Evolutionary conservation across 2,113 vertebrate genomes (phyloP).

Genomic region (rat (Rattus norvegicus)): DNA sequence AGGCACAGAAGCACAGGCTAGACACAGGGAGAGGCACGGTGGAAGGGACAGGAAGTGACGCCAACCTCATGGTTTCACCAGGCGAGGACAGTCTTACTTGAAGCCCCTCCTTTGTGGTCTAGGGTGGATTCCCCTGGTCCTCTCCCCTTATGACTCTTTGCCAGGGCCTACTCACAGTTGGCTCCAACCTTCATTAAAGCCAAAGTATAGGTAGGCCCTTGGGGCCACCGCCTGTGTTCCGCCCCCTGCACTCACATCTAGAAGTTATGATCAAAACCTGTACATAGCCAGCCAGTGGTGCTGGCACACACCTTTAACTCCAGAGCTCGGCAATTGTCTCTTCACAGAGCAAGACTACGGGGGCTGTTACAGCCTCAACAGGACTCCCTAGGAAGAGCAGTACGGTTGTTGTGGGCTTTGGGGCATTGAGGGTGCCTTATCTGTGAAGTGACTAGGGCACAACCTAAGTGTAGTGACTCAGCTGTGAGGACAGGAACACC

Average conservation of each 20-base stretch:
- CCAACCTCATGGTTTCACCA: accelerated
- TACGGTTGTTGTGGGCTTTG: neutral
- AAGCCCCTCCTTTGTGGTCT: neutral
- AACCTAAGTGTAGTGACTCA: neutral
- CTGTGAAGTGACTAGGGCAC: neutral
- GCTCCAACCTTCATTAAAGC: neutral
- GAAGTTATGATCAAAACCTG: neutral
- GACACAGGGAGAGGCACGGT: neutral
- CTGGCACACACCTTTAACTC: neutral
- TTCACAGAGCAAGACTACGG: neutral
- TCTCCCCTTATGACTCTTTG: neutral
- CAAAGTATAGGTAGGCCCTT: neutral
- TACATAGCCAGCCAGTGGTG: neutral
- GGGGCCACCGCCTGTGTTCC: neutral
- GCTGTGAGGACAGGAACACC: neutral
- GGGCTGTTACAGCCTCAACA: neutral
- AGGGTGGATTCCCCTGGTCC: neutral
- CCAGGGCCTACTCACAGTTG: neutral
- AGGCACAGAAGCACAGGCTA: neutral
- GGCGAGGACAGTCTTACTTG: neutral
- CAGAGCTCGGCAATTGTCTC: neutral
- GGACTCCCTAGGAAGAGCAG: neutral
- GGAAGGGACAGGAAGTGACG: neutral
- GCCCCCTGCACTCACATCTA: neutral
- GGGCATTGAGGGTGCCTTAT: neutral